A percentile compares a stretch with the other conserved stretches of the same genome.
phyloP scores from a whole-genome alignment of 2,888 invertebrate species.

The Hyposoter didymator region DNA sequence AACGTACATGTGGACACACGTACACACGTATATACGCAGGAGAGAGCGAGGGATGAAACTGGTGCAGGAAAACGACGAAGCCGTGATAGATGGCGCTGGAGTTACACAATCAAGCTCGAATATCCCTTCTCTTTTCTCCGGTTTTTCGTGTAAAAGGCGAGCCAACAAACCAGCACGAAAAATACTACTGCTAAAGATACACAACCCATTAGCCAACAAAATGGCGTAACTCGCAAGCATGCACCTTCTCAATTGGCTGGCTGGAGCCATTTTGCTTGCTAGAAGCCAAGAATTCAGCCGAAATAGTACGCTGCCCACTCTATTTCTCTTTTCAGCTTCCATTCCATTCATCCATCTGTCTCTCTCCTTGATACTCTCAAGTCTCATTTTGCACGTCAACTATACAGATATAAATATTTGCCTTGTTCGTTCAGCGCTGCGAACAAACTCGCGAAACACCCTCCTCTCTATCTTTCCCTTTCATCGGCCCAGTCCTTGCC shows the following conservation, averaged over 20 bases:
- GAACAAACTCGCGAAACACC: slow-evolving; percentile 53
- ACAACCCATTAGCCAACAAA: background rate
- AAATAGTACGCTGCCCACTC: slow-evolving; percentile 11
- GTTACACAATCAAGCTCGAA: slow-evolving; percentile 76
- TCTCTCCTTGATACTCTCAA: slow-evolving; percentile 41
- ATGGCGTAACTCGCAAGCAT: slow-evolving; percentile 18
- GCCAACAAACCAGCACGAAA: slow-evolving; percentile 29
- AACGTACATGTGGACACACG: slow-evolving; percentile 7
- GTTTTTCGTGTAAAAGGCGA: slow-evolving; percentile 49
- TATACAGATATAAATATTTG: slow-evolving; percentile 21
- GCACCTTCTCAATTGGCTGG: background rate
- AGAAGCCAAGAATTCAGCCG: slow-evolving; percentile 4
- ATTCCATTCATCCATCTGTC: slow-evolving; percentile 28
- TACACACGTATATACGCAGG: background rate
- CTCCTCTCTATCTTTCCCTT: slow-evolving; percentile 25
- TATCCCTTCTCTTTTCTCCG: slow-evolving; percentile 51
- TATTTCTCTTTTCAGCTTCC: background rate
- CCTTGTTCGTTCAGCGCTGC: slow-evolving; percentile 47
- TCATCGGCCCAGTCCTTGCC: slow-evolving; percentile 58
- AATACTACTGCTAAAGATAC: slow-evolving; percentile 15
- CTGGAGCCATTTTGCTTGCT: slow-evolving; percentile 15
- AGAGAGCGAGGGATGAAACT: slow-evolving; percentile 26
- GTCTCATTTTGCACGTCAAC: slow-evolving; percentile 57
- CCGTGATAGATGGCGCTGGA: slow-evolving; percentile 80
- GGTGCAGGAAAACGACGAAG: slow-evolving; percentile 76